These are phyloP conservation scores for Eremophila alpestris DNA, from an alignment of 2,797 vertebrate genomes.

Conservation along the genomic window DNA sequence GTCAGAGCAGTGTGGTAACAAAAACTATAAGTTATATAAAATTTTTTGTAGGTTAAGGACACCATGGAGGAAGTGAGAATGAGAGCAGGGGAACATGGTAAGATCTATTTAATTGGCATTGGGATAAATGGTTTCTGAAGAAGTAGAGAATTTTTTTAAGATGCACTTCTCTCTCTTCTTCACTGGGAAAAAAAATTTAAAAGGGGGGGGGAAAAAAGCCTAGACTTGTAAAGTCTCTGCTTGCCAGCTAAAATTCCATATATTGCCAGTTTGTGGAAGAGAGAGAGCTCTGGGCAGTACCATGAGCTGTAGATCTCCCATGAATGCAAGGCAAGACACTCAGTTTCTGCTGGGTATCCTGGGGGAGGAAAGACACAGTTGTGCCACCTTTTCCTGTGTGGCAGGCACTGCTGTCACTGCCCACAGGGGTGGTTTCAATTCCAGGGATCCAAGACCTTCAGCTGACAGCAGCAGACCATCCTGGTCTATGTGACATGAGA, in stretches of 20 bases:
- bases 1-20: neutral
- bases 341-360: neutral
- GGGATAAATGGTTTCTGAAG: neutral
- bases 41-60: neutral
- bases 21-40: neutral
- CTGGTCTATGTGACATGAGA: neutral
- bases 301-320: neutral
- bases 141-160: neutral
- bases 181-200: fast-evolving
- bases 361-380: neutral
- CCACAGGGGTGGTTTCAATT: neutral
- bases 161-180: neutral
- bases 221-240: neutral
- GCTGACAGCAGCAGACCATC: neutral
- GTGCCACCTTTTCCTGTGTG: neutral
- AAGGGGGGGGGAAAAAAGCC: fast-evolving
- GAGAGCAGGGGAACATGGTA: neutral
- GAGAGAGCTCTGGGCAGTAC: neutral
- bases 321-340: neutral
- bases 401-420: neutral
- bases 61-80: neutral
- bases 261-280: neutral
- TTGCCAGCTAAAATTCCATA: neutral
- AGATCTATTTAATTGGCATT: neutral
- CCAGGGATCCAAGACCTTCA: neutral